Percentiles rank a stretch among this genome's conserved stretches.
Conservation (phyloP, 2,113 vertebrate species). For the Progne subis region DNA sequence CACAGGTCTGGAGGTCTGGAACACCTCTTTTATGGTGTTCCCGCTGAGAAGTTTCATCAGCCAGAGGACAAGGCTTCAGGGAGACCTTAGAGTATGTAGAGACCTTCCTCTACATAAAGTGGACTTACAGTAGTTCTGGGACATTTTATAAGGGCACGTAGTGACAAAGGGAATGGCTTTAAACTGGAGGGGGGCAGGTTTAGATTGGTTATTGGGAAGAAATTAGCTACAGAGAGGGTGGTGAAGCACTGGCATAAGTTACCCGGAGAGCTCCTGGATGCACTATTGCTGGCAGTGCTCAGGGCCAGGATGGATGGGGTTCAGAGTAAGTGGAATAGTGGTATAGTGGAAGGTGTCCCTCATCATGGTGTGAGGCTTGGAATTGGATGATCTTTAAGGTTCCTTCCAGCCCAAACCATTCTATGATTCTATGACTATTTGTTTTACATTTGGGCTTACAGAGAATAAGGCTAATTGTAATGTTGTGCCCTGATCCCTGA, state of each 20-base stretch:
- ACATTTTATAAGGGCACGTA: neutral
- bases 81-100: accelerated
- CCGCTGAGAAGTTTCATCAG: neutral
- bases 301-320: neutral
- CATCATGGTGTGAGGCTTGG: neutral
- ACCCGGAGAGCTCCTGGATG: neutral
- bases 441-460: neutral
- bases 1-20: neutral
- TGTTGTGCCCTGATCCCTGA: neutral
- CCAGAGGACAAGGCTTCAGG: neutral
- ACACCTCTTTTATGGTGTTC: neutral
- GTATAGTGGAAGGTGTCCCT: neutral
- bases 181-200: neutral
- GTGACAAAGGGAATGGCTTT: neutral
- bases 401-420: neutral
- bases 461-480: neutral
- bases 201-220: neutral
- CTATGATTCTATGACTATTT: neutral
- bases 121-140: neutral
- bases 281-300: accelerated
- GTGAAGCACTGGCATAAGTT: neutral
- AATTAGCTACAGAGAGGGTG: neutral
- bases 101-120: accelerated
- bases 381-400: neutral
- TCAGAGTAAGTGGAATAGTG: neutral